A percentile compares a stretch with the other conserved stretches of the same genome.
Evolutionary conservation across 2,888 invertebrate species (phyloP).

Genomic region (Disparrhopalites patrizii): DNA sequence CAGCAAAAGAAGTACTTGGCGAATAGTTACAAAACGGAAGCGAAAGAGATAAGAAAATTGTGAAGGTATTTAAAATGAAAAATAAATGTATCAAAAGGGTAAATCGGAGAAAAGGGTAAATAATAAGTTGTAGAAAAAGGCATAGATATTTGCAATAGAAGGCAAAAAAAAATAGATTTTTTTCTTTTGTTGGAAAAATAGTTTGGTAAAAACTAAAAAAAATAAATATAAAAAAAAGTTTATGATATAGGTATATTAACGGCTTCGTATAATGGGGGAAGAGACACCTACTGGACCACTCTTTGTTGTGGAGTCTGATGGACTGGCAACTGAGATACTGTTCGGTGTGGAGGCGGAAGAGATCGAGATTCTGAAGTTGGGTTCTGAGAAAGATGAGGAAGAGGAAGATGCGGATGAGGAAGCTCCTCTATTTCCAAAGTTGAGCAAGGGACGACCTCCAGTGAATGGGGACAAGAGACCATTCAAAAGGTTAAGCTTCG

Average conservation of each 20-base stretch:
- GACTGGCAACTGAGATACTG: slow-evolving; percentile 31
- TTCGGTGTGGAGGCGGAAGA: slow-evolving; percentile 44
- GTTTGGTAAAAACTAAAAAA: not conserved
- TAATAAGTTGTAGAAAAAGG: too few species aligned
- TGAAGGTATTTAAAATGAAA: not conserved
- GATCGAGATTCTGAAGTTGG: slow-evolving; percentile 48
- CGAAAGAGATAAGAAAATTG: too few species aligned
- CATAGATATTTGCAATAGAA: not conserved
- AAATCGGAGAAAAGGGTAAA: too few species aligned
- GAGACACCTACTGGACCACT: slow-evolving; percentile 48
- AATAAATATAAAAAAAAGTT: not conserved
- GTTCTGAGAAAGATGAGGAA: slow-evolving; percentile 44
- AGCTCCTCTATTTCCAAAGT: slow-evolving; percentile 38
- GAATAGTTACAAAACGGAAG: too few species aligned
- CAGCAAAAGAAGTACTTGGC: too few species aligned
- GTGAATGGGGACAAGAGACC: slow-evolving; percentile 48
- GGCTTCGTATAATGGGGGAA: slow-evolving; percentile 43
- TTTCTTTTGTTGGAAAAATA: not conserved
- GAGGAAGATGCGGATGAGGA: slow-evolving; percentile 36
- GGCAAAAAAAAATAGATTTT: not conserved
- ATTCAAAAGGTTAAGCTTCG: slow-evolving; percentile 48
- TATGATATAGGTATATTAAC: slow-evolving; percentile 1
- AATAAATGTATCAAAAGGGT: slow-evolving; percentile 1
- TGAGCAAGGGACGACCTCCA: slow-evolving; percentile 47
- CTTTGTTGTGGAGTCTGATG: slow-evolving; percentile 32